Percentiles rank a stretch among this genome's conserved stretches.
Evolutionary conservation across 37 sponge, comb jelly and placozoan species (phyloP).

Genomic region (Mnemiopsis leidyi): DNA sequence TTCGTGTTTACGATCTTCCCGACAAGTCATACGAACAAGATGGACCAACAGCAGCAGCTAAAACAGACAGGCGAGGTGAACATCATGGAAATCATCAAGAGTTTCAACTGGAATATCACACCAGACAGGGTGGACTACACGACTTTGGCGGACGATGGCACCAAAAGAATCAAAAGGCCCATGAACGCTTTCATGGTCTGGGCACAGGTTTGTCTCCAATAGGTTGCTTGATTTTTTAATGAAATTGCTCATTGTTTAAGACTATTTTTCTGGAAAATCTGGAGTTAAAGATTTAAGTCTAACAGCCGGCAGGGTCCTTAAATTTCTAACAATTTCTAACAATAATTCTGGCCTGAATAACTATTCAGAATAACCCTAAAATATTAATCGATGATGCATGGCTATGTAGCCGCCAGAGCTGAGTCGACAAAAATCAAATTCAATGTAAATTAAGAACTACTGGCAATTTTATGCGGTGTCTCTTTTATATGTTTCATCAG

Average conservation of each 20-base stretch:
- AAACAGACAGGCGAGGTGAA: not conserved
- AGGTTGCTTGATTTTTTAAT: not conserved
- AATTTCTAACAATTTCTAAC: too few species aligned
- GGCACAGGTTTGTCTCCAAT: not conserved
- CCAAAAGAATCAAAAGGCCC: slow-evolving; percentile 11
- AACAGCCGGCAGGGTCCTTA: too few species aligned
- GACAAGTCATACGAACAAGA: not conserved
- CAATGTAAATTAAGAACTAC: too few species aligned
- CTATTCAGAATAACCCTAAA: too few species aligned
- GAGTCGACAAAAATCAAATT: too few species aligned
- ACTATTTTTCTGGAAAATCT: too few species aligned
- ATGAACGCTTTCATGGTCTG: slow-evolving; percentile 40
- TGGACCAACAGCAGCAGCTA: not conserved
- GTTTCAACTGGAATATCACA: slow-evolving; percentile 29
- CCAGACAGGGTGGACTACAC: slow-evolving; percentile 36
- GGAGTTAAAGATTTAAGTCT: too few species aligned
- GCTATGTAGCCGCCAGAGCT: too few species aligned
- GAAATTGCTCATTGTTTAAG: not conserved
- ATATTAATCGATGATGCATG: too few species aligned
- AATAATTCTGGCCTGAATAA: too few species aligned
- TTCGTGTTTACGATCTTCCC: not conserved
- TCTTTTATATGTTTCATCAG: too few species aligned
- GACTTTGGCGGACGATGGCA: not conserved
- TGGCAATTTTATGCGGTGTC: too few species aligned
- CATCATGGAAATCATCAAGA: slow-evolving; percentile 37